Evolutionary conservation across 2,113 vertebrate genomes (phyloP).

Genomic region (Phylloscopus whistleri): DNA sequence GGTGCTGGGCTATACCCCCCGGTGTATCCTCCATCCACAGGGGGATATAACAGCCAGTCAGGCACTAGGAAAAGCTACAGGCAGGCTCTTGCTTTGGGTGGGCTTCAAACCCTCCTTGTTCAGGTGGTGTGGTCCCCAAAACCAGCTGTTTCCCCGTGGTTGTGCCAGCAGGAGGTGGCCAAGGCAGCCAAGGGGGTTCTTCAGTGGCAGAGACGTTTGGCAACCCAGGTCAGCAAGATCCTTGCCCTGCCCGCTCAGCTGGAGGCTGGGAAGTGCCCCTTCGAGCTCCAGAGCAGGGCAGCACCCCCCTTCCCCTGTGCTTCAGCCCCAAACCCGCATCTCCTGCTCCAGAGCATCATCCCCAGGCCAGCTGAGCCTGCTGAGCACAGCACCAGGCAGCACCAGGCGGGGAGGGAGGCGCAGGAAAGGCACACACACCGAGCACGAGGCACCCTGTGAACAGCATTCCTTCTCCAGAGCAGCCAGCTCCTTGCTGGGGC

Average conservation of each 20-base stretch:
- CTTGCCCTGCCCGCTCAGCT: no score
- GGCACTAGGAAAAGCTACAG: neutral
- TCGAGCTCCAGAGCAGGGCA: neutral
- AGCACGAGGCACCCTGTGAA: neutral
- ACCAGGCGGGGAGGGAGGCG: neutral
- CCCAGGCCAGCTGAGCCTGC: neutral
- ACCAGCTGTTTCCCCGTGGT: neutral
- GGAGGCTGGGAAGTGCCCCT: neutral
- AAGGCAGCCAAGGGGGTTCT: neutral
- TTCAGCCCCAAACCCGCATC: neutral
- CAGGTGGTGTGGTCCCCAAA: neutral
- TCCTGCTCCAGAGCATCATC: neutral
- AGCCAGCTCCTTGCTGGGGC: neutral
- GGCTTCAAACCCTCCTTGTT: neutral
- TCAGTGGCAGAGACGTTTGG: neutral
- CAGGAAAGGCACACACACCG: neutral
- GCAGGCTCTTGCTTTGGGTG: conserved; percentile 26
- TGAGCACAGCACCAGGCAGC: neutral
- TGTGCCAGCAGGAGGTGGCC: neutral
- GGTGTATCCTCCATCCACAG: neutral
- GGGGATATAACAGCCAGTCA: neutral
- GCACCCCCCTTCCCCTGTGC: neutral
- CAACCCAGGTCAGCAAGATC: neutral
- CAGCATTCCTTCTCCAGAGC: neutral
- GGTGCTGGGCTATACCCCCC: neutral